Percentiles rank a stretch among this genome's conserved stretches.
Conservation (phyloP, 1,140 invertebrate genomes). For the Panagrolaimus sp. region DNA sequence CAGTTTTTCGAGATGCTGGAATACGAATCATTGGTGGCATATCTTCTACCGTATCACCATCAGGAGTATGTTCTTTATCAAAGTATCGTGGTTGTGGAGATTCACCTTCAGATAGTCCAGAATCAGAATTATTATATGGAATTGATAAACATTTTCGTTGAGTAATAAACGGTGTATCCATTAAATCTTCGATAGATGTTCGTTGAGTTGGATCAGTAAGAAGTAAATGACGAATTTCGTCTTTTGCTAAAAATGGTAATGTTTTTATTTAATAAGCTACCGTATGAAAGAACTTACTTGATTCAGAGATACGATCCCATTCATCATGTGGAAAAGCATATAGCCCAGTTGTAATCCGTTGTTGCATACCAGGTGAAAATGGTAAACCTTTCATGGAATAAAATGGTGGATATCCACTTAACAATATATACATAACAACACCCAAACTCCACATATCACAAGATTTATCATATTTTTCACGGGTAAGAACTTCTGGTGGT, state of each 20-base stretch:
- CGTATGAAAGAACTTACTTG: constrained; percentile 63
- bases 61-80: constrained; percentile 22
- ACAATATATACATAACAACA: constrained; percentile 92
- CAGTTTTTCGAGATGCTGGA: constrained; percentile 7
- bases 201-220: constrained; percentile 81
- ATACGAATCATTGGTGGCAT: background rate
- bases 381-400: constrained; percentile 90
- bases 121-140: background rate
- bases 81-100: constrained; percentile 17
- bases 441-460: constrained; percentile 98
- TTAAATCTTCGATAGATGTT: constrained; percentile 79
- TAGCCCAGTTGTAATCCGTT: constrained; percentile 83
- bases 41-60: constrained; percentile 1
- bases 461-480: constrained; percentile 94
- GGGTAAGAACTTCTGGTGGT: constrained; percentile 83
- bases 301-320: constrained; percentile 83
- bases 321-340: constrained; percentile 92
- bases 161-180: constrained; percentile 67
- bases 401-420: constrained; percentile 95
- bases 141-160: background rate
- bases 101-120: background rate
- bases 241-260: constrained; percentile 67
- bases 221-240: constrained; percentile 82
- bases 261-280: background rate
- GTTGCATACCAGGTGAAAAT: constrained; percentile 97